These are phyloP conservation scores for Drosophila sucinea DNA, from an alignment of 1,140 invertebrate species.

Conservation along the genomic window DNA sequence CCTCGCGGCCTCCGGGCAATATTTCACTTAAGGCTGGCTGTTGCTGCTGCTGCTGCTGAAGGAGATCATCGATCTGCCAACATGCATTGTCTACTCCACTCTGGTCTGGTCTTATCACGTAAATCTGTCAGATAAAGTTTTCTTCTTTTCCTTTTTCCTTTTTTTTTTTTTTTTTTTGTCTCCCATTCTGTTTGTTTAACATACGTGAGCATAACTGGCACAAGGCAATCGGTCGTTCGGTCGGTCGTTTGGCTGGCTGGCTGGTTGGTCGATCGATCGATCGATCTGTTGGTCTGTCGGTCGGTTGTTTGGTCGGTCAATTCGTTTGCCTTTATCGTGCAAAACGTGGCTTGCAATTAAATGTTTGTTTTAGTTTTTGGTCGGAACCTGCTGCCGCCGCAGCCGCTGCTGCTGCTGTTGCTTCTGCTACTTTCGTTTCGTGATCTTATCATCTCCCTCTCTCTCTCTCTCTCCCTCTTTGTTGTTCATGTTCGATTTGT, in stretches of 20 bases:
- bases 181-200: conserved; percentile 16
- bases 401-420: conserved; percentile 65
- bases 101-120: conserved; percentile 60
- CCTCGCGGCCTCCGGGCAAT: conserved; percentile 45
- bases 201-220: conserved; percentile 65
- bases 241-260: background rate
- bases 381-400: conserved; percentile 35
- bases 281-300: conserved; percentile 23
- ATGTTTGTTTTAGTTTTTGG: conserved; percentile 42
- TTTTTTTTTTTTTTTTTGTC: conserved; percentile 26
- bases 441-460: conserved; percentile 72
- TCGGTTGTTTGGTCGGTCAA: conserved; percentile 26
- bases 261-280: conserved; percentile 12
- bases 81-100: conserved; percentile 9
- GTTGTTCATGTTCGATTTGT: conserved; percentile 80
- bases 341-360: conserved; percentile 77
- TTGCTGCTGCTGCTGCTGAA: background rate
- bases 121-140: conserved; percentile 79
- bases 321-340: conserved; percentile 36
- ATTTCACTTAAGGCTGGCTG: conserved; percentile 65
- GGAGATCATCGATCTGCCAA: conserved; percentile 51
- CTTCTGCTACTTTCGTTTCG: conserved; percentile 75
- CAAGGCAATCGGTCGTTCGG: conserved; percentile 49
- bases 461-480: conserved; percentile 25
- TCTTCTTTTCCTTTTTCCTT: conserved; percentile 36